These are phyloP conservation scores for Troides oblongomaculatus DNA, from an alignment of 2,888 invertebrate species.

Conservation along the genomic window DNA sequence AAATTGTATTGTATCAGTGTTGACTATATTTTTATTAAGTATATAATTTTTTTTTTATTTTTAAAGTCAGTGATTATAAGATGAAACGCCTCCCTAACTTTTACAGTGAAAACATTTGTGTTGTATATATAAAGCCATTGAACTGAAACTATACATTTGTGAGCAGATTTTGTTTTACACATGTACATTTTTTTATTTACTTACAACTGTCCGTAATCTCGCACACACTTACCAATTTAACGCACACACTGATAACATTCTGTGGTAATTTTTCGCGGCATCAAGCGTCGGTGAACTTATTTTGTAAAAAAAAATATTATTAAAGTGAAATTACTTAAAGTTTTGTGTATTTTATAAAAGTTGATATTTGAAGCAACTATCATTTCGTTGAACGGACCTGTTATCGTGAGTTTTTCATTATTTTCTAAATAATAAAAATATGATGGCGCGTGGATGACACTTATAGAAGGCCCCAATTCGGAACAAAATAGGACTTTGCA, in stretches of 20 bases:
- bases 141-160: constrained; percentile 24
- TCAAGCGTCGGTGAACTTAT: constrained; percentile 59
- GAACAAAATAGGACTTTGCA: constrained; percentile 68
- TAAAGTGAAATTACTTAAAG: constrained; percentile 37
- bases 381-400: constrained; percentile 33
- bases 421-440: constrained; percentile 44
- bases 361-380: constrained; percentile 37
- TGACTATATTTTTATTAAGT: no score
- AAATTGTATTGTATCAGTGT: no score
- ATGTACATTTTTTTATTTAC: constrained; percentile 17
- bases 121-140: constrained; percentile 14
- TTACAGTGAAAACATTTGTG: constrained; percentile 1
- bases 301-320: constrained; percentile 50
- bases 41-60: no score
- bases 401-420: constrained; percentile 35
- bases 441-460: constrained; percentile 73
- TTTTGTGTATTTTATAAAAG: constrained; percentile 41
- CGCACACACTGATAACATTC: constrained; percentile 41
- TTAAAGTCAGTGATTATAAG: neutral
- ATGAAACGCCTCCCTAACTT: neutral
- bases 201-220: constrained; percentile 1
- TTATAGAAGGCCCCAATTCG: constrained; percentile 57
- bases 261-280: constrained; percentile 68
- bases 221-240: constrained; percentile 32
- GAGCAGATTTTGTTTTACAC: constrained; percentile 30